Base-by-base conservation (phyloP, 1,140 invertebrate species). In the Drosophila prosaltans region DNA sequence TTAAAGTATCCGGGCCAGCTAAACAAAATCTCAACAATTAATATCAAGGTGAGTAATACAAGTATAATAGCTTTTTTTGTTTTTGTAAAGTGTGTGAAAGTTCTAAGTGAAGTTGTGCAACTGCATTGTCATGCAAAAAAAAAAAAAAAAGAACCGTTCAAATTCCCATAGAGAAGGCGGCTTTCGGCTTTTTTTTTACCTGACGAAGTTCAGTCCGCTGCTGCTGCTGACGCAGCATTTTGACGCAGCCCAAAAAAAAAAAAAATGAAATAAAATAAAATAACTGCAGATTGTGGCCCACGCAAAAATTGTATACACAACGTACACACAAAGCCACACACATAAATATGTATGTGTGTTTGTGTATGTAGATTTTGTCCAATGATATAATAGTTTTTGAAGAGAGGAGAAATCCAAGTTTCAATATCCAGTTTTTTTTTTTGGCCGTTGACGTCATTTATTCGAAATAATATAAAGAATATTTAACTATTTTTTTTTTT, bases 401-500 rank as follows among this genome's bases (percentile, higher is more conserved):
- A 16, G 16, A 16, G 69, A 65, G 70, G 76, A 71, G 40, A 65
- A 74, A 68, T 69, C 26, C 72, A 72, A 68, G 77, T 84, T 84
- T 78, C 64, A 54, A 40, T 51, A 51, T 51, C 45, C 45, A 51
- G 45, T 51, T 51, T 36, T 51, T 11, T 51, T 51, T 36, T 51
- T 11, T 40, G 45, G 26, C 21, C n/a, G 78, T 81, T 85, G 81
- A 85, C 81, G 81, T 85, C 81, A 85, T 81, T 81, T 65, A 21
- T 51, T 51, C 45, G 8, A 51, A 51, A 51, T 74, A 65, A 71
- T 69, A 61, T 72, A 72, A 65, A 16, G 36, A 55, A 61, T 77
- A 65, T 59, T 60, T 69, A 30, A 65, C 63, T 66, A 67, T 66
- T 58, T 65, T 67, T 58, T 65, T 67, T 69, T 61, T 51, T 36